Conservation (phyloP, 2,113 vertebrate species). For the Hemicordylus capensis region DNA sequence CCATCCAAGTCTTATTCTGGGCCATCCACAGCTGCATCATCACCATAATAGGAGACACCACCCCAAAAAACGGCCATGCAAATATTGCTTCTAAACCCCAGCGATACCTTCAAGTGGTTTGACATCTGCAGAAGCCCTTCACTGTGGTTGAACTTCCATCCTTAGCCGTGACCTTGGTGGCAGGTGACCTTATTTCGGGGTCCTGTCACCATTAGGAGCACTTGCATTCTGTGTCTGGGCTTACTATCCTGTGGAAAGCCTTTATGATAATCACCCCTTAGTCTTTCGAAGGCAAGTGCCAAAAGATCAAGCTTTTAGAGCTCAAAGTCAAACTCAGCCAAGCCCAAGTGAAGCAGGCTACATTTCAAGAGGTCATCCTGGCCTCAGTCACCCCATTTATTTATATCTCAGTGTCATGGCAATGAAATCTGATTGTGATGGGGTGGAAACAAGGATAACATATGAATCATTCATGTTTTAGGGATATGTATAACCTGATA, state of each 20-base stretch:
- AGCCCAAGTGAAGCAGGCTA: not conserved
- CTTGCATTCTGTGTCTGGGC: not conserved
- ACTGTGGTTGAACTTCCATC: not conserved
- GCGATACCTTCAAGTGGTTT: not conserved
- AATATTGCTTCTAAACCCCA: too few species aligned
- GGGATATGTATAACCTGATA: not conserved
- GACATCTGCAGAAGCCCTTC: not conserved
- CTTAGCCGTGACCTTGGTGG: not conserved
- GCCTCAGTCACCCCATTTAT: not conserved
- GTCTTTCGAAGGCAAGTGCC: not conserved
- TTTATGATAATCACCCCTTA: not conserved
- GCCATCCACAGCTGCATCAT: not conserved
- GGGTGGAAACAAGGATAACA: not conserved
- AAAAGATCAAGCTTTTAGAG: conserved; percentile 8
- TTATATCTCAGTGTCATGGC: not conserved
- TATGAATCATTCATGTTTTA: not conserved
- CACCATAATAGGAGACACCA: not conserved
- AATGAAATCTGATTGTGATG: not conserved
- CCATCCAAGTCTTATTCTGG: not conserved
- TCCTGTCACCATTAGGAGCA: not conserved
- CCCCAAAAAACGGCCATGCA: not conserved
- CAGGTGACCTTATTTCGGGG: not conserved
- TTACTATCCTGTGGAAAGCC: not conserved
- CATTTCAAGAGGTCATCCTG: not conserved
- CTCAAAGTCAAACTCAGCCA: not conserved